Percentiles rank a stretch among this genome's conserved stretches.
Evolutionary conservation across 2,797 vertebrate species (phyloP).

Genomic region (Tauraco hartlaubi): DNA sequence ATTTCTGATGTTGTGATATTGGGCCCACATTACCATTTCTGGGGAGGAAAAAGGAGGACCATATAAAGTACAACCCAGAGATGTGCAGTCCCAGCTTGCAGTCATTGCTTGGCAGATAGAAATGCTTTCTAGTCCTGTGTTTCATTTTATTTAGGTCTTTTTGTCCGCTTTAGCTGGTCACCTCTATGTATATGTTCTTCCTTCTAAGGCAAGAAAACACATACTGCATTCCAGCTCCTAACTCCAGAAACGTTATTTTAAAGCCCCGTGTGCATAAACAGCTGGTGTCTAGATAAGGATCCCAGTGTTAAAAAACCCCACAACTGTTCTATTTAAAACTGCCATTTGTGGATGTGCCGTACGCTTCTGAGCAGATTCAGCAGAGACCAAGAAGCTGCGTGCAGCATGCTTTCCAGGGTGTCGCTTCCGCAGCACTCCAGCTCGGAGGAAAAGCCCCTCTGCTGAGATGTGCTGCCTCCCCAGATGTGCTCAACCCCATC

Average conservation of each 20-base stretch:
- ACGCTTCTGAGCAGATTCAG: neutral
- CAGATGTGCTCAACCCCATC: neutral
- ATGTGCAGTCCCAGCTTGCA: neutral
- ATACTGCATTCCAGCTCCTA: neutral
- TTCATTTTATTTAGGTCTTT: neutral
- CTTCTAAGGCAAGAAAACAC: neutral
- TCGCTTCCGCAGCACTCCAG: neutral
- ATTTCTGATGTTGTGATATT: neutral
- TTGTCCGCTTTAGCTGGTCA: neutral
- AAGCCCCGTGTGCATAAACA: neutral
- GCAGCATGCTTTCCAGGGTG: neutral
- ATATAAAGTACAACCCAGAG: neutral
- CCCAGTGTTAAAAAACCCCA: neutral
- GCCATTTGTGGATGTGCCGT: neutral
- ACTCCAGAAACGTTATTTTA: neutral
- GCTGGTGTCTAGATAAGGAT: slow-evolving; percentile 29
- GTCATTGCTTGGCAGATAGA: neutral
- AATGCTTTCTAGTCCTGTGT: neutral
- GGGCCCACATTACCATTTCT: neutral
- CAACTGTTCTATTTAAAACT: neutral
- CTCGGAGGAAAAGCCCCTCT: neutral
- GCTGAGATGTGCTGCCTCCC: neutral
- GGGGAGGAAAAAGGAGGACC: neutral
- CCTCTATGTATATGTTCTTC: neutral
- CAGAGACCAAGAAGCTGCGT: neutral